Conservation (phyloP, 2,797 vertebrate species). For the Scolopax rusticola region DNA sequence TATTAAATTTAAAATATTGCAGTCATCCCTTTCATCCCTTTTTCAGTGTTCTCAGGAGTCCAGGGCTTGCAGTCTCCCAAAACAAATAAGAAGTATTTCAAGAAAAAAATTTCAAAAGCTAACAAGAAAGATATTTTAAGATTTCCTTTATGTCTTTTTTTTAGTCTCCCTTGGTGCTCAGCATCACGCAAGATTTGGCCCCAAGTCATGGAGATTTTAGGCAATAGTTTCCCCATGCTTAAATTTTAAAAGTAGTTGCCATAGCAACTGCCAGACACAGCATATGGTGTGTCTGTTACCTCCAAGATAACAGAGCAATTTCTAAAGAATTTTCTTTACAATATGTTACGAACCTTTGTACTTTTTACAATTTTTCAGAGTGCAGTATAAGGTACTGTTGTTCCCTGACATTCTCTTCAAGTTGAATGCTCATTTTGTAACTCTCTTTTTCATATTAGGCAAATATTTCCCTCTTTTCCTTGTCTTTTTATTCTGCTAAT, state of each 20-base stretch:
- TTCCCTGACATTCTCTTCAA: conserved; percentile 74
- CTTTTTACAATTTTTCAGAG: conserved; percentile 79
- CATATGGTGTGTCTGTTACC: conserved; percentile 87
- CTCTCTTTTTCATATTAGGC: conserved; percentile 47
- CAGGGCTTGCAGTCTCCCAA: not conserved
- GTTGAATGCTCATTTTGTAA: conserved; percentile 77
- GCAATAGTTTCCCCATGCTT: conserved; percentile 82
- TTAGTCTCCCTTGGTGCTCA: conserved; percentile 30
- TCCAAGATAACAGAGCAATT: conserved; percentile 83
- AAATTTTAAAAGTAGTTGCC: conserved; percentile 84
- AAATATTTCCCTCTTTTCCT: conserved; percentile 63
- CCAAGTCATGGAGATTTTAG: conserved; percentile 81
- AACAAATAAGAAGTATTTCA: not conserved
- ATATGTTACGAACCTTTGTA: conserved; percentile 85
- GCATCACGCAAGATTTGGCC: conserved; percentile 68
- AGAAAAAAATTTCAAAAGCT: conserved; percentile 49
- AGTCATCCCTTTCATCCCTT: not conserved
- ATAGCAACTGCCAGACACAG: conserved; percentile 85
- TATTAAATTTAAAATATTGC: not conserved
- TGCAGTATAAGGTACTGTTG: conserved; percentile 77
- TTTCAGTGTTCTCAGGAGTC: not conserved
- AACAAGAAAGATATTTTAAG: conserved; percentile 54
- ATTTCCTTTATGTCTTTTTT: conserved; percentile 61
- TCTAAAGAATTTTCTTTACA: conserved; percentile 85
- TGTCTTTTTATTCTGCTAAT: conserved; percentile 29